These are phyloP conservation scores for Ispidina picta DNA, from an alignment of 2,797 vertebrate species.

Conservation along the genomic window DNA sequence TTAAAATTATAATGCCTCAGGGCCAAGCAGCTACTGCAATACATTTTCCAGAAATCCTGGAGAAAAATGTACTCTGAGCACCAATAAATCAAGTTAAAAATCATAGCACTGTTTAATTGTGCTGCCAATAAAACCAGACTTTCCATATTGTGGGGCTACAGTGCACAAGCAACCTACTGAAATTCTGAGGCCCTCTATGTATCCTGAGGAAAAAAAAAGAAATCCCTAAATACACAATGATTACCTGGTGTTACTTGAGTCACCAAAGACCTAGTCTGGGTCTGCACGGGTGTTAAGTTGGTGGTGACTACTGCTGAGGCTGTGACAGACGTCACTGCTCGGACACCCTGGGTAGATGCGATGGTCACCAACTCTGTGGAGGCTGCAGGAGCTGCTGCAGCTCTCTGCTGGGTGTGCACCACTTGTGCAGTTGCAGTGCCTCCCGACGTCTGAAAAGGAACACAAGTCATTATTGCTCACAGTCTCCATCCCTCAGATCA, in stretches of 20 bases:
- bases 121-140: background rate
- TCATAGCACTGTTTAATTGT: background rate
- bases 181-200: background rate
- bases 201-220: background rate
- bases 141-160: rapidly evolving
- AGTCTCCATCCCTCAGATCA: rapidly evolving
- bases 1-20: background rate
- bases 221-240: background rate
- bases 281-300: constrained; percentile 85
- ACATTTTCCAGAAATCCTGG: background rate
- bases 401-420: constrained; percentile 87
- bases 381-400: constrained; percentile 76
- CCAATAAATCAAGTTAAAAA: background rate
- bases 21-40: background rate
- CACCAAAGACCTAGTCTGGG: constrained; percentile 85
- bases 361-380: constrained; percentile 87
- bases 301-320: constrained; percentile 88
- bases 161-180: background rate
- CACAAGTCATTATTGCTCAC: background rate
- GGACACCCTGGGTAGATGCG: constrained; percentile 84
- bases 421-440: constrained; percentile 79
- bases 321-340: constrained; percentile 85
- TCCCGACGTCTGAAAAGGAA: constrained; percentile 76
- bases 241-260: constrained; percentile 86
- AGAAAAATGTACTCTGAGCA: background rate